Percentiles rank a stretch among this genome's conserved stretches.
Conservation (phyloP, 2,797 vertebrate species). For the Phyllotis vaccarum region DNA sequence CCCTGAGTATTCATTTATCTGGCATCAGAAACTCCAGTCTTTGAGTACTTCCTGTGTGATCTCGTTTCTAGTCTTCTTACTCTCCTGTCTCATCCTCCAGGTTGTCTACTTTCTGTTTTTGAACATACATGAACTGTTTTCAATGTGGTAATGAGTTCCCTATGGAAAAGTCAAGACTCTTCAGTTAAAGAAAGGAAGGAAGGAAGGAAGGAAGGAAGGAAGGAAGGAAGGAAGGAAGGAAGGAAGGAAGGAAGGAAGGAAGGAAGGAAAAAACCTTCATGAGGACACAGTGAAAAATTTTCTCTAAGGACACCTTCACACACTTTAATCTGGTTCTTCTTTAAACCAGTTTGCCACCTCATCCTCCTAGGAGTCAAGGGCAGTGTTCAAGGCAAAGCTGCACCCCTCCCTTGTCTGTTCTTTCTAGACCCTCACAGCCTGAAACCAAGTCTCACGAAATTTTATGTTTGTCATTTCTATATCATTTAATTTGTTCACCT, state of each 20-base stretch:
- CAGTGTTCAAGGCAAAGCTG: not conserved
- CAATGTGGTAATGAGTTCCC: constrained; percentile 70
- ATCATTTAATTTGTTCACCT: not conserved
- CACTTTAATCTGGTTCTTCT: constrained; percentile 11
- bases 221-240: too few species aligned
- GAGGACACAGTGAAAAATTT: not conserved
- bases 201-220: too few species aligned
- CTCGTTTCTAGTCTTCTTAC: not conserved
- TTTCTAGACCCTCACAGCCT: not conserved
- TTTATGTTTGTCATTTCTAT: not conserved
- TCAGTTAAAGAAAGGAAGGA: not conserved
- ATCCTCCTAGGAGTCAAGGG: constrained; percentile 31
- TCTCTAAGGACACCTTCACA: not conserved
- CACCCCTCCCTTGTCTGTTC: not conserved
- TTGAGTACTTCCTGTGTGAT: not conserved
- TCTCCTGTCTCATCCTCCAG: not conserved
- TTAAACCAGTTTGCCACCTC: not conserved
- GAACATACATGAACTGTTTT: not conserved
- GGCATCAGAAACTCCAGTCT: constrained; percentile 40
- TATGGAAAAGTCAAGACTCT: constrained; percentile 56
- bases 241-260: too few species aligned
- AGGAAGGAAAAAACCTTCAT: constrained; percentile 40
- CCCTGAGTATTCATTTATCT: not conserved
- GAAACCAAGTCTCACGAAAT: not conserved
- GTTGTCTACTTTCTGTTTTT: not conserved